A percentile compares a stretch with the other conserved stretches of the same genome.
phyloP scores from a whole-genome alignment of 2,797 vertebrate species.

The Brotogeris chrysoptera region DNA sequence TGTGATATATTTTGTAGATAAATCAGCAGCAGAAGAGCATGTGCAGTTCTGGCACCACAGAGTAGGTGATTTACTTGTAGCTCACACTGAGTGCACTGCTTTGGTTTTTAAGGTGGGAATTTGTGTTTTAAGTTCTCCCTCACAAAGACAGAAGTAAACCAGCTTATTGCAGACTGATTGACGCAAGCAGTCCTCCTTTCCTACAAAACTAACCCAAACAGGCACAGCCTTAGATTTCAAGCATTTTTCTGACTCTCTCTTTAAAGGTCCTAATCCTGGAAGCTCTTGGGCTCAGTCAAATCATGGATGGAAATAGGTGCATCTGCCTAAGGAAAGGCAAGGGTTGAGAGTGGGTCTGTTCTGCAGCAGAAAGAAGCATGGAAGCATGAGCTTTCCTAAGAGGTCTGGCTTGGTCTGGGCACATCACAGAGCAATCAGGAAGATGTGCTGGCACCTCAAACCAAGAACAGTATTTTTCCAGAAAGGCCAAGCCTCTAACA shows the following conservation, averaged over 20 bases:
- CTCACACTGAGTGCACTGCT: not conserved
- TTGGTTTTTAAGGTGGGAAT: slow-evolving; percentile 25
- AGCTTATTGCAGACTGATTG: not conserved
- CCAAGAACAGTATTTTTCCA: not conserved
- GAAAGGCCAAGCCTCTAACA: not conserved
- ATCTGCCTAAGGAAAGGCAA: not conserved
- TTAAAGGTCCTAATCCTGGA: not conserved
- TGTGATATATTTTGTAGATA: slow-evolving; percentile 54
- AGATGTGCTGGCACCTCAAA: not conserved
- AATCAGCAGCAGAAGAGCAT: slow-evolving; percentile 43
- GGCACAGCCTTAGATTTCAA: not conserved
- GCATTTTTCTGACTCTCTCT: not conserved
- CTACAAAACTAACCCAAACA: not conserved
- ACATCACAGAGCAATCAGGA: fast-evolving
- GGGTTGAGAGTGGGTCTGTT: not conserved
- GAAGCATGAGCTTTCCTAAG: not conserved
- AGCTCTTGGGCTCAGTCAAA: not conserved
- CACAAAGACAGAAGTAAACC: not conserved
- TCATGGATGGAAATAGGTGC: not conserved
- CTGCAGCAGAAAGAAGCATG: not conserved
- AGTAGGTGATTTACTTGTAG: slow-evolving; percentile 35
- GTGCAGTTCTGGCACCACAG: not conserved
- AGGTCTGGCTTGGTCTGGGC: not conserved
- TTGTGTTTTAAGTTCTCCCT: not conserved
- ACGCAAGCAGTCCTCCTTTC: not conserved